A percentile compares a stretch with the other conserved stretches of the same genome.
phyloP scores from a whole-genome alignment of 2,888 invertebrate genomes.

The Eristalis tenax region DNA sequence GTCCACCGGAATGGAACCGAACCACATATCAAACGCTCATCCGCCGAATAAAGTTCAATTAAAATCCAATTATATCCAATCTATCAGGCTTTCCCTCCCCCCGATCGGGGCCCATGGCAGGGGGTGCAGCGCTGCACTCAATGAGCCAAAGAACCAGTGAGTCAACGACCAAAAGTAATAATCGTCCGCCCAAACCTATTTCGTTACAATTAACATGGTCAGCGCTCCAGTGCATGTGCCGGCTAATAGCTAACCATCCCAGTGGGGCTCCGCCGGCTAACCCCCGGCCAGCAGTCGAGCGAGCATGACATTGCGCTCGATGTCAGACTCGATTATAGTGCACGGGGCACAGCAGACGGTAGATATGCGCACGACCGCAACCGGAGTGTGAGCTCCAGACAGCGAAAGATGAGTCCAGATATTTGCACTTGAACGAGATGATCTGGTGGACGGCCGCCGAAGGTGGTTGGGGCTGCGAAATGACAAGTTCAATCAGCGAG shows the following conservation, averaged over 20 bases:
- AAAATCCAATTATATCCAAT: constrained; percentile 69
- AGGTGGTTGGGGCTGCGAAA: constrained; percentile 9
- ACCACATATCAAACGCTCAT: constrained; percentile 58
- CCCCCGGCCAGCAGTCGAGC: not conserved
- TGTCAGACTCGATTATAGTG: constrained; percentile 61
- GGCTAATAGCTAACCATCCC: constrained; percentile 32
- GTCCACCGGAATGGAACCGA: constrained; percentile 19
- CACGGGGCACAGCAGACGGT: constrained; percentile 29
- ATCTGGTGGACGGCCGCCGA: not conserved
- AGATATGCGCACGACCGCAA: not conserved
- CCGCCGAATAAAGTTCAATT: constrained; percentile 68
- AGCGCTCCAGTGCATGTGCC: constrained; percentile 38
- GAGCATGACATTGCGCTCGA: constrained; percentile 59
- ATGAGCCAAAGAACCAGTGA: constrained; percentile 7
- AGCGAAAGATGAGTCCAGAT: not conserved
- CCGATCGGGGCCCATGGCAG: not conserved
- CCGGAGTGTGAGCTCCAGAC: not conserved
- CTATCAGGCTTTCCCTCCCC: constrained; percentile 35
- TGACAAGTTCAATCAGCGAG: constrained; percentile 52
- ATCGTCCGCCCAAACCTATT: constrained; percentile 53
- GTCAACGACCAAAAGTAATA: constrained; percentile 60
- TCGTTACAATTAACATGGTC: constrained; percentile 64
- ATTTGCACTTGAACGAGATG: not conserved
- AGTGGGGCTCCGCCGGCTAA: not conserved
- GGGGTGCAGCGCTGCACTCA: not conserved